These are phyloP conservation scores for Diarsia brunnea DNA, from an alignment of 2,888 invertebrate genomes.

Conservation along the genomic window DNA sequence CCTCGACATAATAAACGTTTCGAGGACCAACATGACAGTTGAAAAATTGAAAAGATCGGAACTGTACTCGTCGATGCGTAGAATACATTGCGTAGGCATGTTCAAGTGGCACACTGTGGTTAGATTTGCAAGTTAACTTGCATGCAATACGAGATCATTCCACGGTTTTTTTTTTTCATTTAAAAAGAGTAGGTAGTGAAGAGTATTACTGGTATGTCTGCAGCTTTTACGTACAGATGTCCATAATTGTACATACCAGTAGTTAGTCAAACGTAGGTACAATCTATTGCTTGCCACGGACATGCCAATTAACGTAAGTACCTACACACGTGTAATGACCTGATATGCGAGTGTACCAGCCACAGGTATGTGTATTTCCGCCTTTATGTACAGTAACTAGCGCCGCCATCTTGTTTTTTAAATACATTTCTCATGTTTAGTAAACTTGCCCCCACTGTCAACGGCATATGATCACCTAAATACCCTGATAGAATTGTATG, in stretches of 20 bases:
- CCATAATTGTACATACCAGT: not conserved
- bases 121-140: not conserved
- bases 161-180: not conserved
- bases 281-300: not conserved
- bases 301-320: not conserved
- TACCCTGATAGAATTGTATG: not conserved
- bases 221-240: not conserved
- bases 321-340: not conserved
- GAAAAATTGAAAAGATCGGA: not conserved
- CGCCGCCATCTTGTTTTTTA: not conserved
- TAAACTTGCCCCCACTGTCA: not conserved
- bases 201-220: not conserved
- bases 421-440: not conserved
- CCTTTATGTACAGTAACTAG: not conserved
- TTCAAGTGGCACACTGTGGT: not conserved
- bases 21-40: not conserved
- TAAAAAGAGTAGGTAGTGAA: not conserved
- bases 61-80: not conserved
- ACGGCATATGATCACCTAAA: not conserved
- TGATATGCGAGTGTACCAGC: not conserved
- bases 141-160: not conserved
- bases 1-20: not conserved
- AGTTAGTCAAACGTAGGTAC: not conserved
- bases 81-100: not conserved
- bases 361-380: not conserved